A percentile compares a stretch with the other conserved stretches of the same genome.
Evolutionary conservation across 2,113 vertebrate species (phyloP).

Genomic region (Cervus canadensis): DNA sequence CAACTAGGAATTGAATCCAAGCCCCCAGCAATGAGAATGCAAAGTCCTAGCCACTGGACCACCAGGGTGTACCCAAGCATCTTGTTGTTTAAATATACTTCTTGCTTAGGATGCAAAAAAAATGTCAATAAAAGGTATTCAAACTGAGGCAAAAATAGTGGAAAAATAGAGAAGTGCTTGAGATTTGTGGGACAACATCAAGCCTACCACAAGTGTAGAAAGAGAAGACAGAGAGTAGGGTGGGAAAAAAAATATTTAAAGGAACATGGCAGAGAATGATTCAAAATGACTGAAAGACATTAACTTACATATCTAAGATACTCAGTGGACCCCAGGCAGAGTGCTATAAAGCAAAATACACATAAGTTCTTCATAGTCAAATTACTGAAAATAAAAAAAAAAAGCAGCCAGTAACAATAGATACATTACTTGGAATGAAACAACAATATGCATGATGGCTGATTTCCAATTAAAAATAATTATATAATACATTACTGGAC

Average conservation of each 20-base stretch:
- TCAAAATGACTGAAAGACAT: background rate
- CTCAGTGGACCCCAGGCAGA: background rate
- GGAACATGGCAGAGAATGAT: background rate
- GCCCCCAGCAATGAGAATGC: fast-evolving
- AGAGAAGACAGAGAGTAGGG: background rate
- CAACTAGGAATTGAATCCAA: background rate
- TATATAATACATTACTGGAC: background rate
- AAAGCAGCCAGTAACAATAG: background rate
- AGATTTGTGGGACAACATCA: background rate
- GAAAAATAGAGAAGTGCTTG: background rate
- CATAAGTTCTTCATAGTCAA: background rate
- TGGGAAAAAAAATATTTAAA: background rate
- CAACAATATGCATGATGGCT: background rate
- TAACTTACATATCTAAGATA: background rate
- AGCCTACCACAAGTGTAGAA: background rate
- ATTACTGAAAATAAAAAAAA: background rate
- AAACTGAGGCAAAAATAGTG: background rate
- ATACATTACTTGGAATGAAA: background rate
- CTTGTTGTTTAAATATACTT: conserved; percentile 92
- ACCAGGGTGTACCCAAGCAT: conserved; percentile 72
- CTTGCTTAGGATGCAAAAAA: conserved; percentile 90
- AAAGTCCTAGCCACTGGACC: background rate
- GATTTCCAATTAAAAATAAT: background rate
- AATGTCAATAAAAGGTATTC: background rate
- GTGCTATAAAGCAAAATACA: background rate